Evolutionary conservation across 2,113 vertebrate species (phyloP).

Genomic region (Vidua chalybeata): DNA sequence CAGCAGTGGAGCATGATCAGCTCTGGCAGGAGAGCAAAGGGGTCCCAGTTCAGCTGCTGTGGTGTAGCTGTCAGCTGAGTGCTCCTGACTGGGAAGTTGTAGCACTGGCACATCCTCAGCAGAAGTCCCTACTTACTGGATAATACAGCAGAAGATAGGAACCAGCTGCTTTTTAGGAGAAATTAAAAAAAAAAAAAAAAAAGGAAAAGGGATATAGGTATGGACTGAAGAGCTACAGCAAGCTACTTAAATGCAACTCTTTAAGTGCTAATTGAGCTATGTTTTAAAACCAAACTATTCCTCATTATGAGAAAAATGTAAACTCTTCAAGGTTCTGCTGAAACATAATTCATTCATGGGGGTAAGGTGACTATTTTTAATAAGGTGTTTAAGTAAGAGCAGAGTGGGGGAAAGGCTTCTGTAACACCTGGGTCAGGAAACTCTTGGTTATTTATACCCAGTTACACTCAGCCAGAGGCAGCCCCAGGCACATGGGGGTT

Average conservation of each 20-base stretch:
- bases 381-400: neutral
- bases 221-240: neutral
- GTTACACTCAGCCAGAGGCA: neutral
- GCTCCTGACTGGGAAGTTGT: neutral
- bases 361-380: neutral
- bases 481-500: neutral
- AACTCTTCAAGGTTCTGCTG: neutral
- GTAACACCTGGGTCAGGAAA: neutral
- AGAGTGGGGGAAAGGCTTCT: neutral
- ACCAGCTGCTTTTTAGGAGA: neutral
- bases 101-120: neutral
- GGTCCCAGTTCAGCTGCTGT: neutral
- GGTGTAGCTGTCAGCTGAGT: neutral
- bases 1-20: neutral
- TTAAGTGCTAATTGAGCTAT: neutral
- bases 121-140: neutral
- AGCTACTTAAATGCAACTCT: neutral
- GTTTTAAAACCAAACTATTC: neutral
- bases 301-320: neutral
- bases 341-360: neutral
- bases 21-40: neutral
- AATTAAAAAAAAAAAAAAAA: neutral
- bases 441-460: neutral
- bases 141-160: neutral
- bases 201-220: neutral